Evolutionary conservation across 2,113 vertebrate genomes (phyloP).

Genomic region (Fulica atra): DNA sequence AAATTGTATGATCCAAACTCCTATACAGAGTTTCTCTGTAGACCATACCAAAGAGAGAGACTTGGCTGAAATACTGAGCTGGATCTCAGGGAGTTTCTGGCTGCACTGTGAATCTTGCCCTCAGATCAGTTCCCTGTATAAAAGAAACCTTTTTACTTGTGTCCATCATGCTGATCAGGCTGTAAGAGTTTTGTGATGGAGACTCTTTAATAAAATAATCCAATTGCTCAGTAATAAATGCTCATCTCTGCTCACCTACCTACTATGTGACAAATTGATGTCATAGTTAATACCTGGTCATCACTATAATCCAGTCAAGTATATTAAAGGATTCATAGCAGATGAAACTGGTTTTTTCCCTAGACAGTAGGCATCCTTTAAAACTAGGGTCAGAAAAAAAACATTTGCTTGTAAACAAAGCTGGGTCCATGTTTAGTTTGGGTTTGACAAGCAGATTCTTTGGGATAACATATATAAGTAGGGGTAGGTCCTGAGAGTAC

Average conservation of each 20-base stretch:
- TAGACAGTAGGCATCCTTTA: not conserved
- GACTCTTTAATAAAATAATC: not conserved
- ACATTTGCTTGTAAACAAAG: not conserved
- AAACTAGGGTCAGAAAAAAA: not conserved
- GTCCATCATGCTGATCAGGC: not conserved
- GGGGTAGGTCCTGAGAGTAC: not conserved
- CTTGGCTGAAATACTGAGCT: not conserved
- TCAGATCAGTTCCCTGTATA: not conserved
- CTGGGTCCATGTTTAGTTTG: not conserved
- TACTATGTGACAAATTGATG: fast-evolving
- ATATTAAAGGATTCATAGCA: not conserved
- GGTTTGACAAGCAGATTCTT: not conserved
- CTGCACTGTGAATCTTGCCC: not conserved
- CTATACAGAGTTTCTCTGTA: not conserved
- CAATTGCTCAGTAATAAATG: not conserved
- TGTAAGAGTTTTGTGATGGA: not conserved
- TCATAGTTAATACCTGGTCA: not conserved
- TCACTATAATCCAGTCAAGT: not conserved
- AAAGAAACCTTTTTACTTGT: not conserved
- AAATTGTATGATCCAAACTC: not conserved
- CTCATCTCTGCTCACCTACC: not conserved
- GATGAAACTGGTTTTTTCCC: not conserved
- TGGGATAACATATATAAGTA: not conserved
- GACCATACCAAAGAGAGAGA: not conserved
- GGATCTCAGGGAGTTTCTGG: not conserved